A percentile compares a stretch with the other conserved stretches of the same genome.
Conservation (phyloP, 2,888 invertebrate genomes). For the Arctia plantaginis region DNA sequence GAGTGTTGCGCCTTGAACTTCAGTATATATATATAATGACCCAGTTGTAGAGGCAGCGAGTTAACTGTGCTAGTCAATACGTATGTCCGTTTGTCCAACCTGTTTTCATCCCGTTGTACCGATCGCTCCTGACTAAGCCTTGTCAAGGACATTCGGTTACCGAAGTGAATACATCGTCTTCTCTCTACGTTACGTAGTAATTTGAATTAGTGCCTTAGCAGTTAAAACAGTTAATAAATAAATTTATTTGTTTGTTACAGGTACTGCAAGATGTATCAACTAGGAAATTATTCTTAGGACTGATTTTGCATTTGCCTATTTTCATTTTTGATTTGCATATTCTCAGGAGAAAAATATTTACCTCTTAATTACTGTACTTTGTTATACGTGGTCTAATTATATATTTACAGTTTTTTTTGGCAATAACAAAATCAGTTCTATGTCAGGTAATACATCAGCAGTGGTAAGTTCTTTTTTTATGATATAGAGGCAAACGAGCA, state of each 20-base stretch:
- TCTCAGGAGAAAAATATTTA: background rate
- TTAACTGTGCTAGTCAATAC: slow-evolving; percentile 82
- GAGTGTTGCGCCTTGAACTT: slow-evolving; percentile 93
- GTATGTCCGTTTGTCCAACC: slow-evolving; percentile 72
- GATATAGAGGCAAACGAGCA: too few relatives aligned
- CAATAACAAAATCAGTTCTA: slow-evolving; percentile 10
- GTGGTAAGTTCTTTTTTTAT: background rate
- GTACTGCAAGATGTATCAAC: slow-evolving; percentile 9
- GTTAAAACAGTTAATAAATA: background rate
- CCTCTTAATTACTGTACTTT: background rate
- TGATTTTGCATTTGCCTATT: slow-evolving; percentile 8
- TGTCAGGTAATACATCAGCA: background rate
- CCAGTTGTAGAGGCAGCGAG: slow-evolving; percentile 88
- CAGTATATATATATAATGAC: slow-evolving; percentile 93
- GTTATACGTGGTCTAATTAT: background rate
- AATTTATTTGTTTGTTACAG: slow-evolving; percentile 18
- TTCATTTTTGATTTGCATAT: background rate
- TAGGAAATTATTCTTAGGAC: slow-evolving; percentile 1
- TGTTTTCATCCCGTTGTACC: slow-evolving; percentile 75
- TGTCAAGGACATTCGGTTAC: slow-evolving; percentile 62
- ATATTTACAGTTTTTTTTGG: background rate
- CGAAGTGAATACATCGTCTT: slow-evolving; percentile 31
- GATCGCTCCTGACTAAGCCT: slow-evolving; percentile 66
- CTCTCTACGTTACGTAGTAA: background rate
- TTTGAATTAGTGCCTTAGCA: background rate